These are phyloP conservation scores for Artibeus jamaicensis DNA, from an alignment of 2,797 vertebrate species.

Conservation along the genomic window DNA sequence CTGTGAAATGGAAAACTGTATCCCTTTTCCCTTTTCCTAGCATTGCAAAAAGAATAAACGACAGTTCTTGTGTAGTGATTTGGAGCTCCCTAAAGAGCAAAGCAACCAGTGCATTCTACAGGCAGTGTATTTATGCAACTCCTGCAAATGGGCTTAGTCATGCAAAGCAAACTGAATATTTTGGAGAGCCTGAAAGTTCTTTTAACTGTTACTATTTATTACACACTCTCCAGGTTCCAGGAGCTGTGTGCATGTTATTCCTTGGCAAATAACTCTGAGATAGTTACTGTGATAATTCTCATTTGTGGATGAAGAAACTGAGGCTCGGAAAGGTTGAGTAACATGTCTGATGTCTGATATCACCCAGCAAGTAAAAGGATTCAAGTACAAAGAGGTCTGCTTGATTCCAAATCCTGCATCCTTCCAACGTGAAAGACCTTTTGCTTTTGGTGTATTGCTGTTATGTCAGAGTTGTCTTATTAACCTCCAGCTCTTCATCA, in stretches of 20 bases:
- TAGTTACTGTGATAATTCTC: background rate
- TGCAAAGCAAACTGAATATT: background rate
- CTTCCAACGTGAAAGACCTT: background rate
- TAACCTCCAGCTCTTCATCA: background rate
- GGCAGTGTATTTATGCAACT: background rate
- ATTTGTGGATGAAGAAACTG: background rate
- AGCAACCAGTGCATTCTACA: background rate
- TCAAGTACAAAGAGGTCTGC: background rate
- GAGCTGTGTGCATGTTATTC: background rate
- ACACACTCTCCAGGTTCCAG: background rate
- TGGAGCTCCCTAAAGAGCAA: background rate
- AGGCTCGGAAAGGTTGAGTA: background rate
- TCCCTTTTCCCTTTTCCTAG: background rate
- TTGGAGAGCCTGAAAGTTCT: background rate
- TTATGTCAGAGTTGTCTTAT: background rate
- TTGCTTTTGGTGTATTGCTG: background rate
- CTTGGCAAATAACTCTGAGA: background rate
- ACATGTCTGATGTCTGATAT: background rate
- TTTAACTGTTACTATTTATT: background rate
- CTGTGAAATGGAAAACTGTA: constrained; percentile 39
- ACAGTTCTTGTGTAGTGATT: background rate
- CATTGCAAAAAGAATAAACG: background rate
- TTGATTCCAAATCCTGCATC: background rate
- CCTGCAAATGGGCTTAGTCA: background rate
- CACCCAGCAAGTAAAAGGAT: background rate